Conservation (phyloP, 1,140 invertebrate genomes). For the Drosophila teissieri region DNA sequence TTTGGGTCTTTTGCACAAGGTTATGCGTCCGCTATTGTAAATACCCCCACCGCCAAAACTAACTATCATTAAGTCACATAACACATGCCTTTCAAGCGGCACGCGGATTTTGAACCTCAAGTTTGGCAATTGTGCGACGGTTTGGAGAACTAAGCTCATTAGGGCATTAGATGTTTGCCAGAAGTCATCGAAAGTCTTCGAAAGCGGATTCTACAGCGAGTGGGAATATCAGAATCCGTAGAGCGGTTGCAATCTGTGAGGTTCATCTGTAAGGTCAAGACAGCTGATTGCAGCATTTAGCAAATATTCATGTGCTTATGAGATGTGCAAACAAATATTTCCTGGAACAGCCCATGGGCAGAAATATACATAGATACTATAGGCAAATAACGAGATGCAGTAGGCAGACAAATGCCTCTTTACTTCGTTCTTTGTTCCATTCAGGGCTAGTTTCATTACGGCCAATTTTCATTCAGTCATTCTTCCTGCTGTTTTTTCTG, state of each 20-base stretch:
- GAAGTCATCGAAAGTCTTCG: slow-evolving; percentile 18
- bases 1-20: slow-evolving; percentile 63
- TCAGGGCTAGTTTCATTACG: slow-evolving; percentile 30
- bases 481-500: slow-evolving; percentile 19
- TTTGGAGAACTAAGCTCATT: slow-evolving; percentile 26
- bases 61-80: slow-evolving; percentile 59
- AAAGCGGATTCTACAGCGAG: slow-evolving; percentile 4
- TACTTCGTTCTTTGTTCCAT: slow-evolving; percentile 35
- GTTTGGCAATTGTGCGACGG: slow-evolving; percentile 27
- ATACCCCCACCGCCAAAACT: slow-evolving; percentile 40
- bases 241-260: not conserved
- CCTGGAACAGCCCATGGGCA: slow-evolving; percentile 4
- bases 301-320: slow-evolving; percentile 6
- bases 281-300: slow-evolving; percentile 11
- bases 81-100: slow-evolving; percentile 36
- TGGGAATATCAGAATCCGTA: not conserved
- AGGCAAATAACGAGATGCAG: slow-evolving; percentile 2
- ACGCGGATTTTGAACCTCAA: slow-evolving; percentile 5
- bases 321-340: slow-evolving; percentile 7
- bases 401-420: not conserved
- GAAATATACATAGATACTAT: slow-evolving; percentile 7
- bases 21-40: slow-evolving; percentile 61
- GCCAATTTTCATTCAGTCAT: slow-evolving; percentile 26
- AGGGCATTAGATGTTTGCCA: slow-evolving; percentile 14
- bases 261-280: slow-evolving; percentile 28